Evolutionary conservation across 2,888 invertebrate genomes (phyloP), one percentile per base, ranked within the genome.

Genomic region (Chaetoderma sp.): DNA sequence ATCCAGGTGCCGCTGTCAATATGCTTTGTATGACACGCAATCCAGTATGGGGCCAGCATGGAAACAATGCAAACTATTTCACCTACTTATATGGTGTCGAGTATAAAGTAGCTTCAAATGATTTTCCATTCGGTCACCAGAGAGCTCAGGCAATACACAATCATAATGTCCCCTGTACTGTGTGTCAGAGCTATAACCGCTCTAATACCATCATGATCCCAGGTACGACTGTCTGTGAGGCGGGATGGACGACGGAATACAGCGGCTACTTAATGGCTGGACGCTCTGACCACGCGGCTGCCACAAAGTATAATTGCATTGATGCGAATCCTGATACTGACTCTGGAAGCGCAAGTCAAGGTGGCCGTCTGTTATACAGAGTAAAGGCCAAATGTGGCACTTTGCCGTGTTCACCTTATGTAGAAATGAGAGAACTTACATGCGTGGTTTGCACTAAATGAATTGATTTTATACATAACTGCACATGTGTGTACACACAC

Each of bases 371-470:
- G 18, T 45, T 75, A 8, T 71, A 73, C 62, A 10, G 42, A 4
- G 72, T 72, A 8, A 67, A 69, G 30, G 69, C 59, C 10, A 36
- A 44, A 27, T 76, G 76, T 64, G 76, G 76, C 4, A 65, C 74
- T 8, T 60, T 76, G n/a, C 71, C 71, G 10, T 76, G 76, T 59
- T 71, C 73, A 1, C 67, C 63, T 1, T 76, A 75, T 54, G 62
- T 65, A 0, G 44, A 63, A 8, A 73, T 70, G 16, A 56, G 61
- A 44, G 68, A 70, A 45, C 42, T 76, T 13, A 69, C 73, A 39
- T 76, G 76, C 61, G 72, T 64, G 33, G 73, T 76, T 2, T 76
- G 76, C 50, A 61, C 68, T 2, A 73, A 67, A 49, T 56, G n/a
- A n/a, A n/a, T n/a, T n/a, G n/a, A n/a, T n/a, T n/a, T n/a, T n/a